Base-by-base conservation (phyloP, 2,888 invertebrate genomes). In the Lasioglossum pauxillum region DNA sequence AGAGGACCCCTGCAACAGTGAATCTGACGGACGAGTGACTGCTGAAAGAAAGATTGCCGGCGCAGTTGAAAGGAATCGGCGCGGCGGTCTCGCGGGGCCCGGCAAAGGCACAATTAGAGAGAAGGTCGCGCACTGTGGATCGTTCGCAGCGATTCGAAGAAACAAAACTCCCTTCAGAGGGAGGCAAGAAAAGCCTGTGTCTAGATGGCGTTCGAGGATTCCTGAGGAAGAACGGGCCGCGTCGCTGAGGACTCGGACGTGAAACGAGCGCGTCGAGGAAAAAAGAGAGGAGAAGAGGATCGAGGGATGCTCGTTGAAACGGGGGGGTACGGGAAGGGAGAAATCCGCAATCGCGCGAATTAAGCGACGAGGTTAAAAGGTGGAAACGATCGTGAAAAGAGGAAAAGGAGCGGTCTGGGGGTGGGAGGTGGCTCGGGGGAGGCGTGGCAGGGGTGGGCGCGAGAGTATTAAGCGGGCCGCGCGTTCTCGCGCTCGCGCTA, bases 281-380 rank as follows among this genome's bases (percentile, higher is more conserved):
- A 31, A 53, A 44, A 31, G 19, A 14, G 27, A 41, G 44, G 7
- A 1, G 49, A 16, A 16, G 35, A 16, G 31, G 31, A 78, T 35
- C 27, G 46, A 19, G 49, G 35, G 49, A 38, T 38, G 69, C 2
- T 38, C 35, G 69, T 38, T 38, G 53, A 38, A 41, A 53, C 38
- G 57, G 57, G 23, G 38, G 12, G 41, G 35, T 23, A 3, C 23
- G 53, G 53, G n/a, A 53, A 3, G 53, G 10, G 53, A 53, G 60
- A 27, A 41, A 27, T 10, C 27, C 35, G 31, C 53, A 64, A 78
- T 85, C 64, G 84, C 31, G 64, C 72, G 84, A 85, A 85, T 85
- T 78, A 86, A 85, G 75, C 78, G 81, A 74, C 86, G 35, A 78
- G 81, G 81, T 86, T 86, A 86, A 86, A 85, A 85, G 86, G 86